These are phyloP conservation scores for Heliopora coerulea DNA, from an alignment of 92 coral and sea anemone genomes.

Conservation along the genomic window DNA sequence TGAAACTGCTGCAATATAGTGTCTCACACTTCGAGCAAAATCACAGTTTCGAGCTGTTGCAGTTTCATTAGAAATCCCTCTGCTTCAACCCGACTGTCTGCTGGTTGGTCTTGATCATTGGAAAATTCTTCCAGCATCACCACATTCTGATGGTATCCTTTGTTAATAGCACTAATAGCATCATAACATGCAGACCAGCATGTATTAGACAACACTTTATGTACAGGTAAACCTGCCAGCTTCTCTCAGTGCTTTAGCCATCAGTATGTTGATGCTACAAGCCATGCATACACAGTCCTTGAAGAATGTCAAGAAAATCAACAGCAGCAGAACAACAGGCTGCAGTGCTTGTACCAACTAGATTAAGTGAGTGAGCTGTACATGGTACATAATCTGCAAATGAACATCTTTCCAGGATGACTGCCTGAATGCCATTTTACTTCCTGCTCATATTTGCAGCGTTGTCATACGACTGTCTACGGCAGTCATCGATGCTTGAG, in stretches of 20 bases:
- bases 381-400: conserved; percentile 20
- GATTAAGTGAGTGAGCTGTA: conserved; percentile 27
- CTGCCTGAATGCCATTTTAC: conserved; percentile 31
- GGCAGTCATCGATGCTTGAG: conserved; percentile 4
- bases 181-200: conserved; percentile 35
- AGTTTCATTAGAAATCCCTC: no score
- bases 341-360: conserved; percentile 2
- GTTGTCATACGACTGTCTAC: conserved; percentile 28
- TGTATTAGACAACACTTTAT: conserved; percentile 7
- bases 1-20: no score
- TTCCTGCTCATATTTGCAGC: conserved; percentile 32
- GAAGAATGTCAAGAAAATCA: conserved; percentile 17
- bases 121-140: conserved; percentile 5
- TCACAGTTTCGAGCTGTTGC: no score
- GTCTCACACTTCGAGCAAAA: no score
- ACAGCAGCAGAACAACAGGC: conserved; percentile 10
- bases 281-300: conserved; percentile 16
- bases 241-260: conserved; percentile 2
- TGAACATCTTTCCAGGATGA: neutral
- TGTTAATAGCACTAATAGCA: conserved; percentile 6
- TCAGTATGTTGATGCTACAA: conserved; percentile 20
- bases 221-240: conserved; percentile 16
- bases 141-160: conserved; percentile 11
- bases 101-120: conserved; percentile 7
- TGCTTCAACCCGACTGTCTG: no score